Percentiles rank a stretch among this genome's conserved stretches.
Conservation (phyloP, 2,888 invertebrate genomes). For the Prionchulus punctatus region DNA sequence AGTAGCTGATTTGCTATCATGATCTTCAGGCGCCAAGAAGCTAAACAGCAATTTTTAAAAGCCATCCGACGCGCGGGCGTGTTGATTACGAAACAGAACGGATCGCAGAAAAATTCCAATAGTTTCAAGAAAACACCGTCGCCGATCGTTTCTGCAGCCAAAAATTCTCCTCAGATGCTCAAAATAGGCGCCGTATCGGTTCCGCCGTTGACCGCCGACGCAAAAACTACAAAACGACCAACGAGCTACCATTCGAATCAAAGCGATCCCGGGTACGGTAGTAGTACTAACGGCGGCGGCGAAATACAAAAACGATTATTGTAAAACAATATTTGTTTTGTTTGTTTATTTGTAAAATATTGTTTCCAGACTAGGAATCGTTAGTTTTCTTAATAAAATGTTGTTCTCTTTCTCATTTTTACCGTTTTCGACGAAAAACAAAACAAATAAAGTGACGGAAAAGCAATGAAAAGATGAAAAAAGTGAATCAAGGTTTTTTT, state of each 20-base stretch:
- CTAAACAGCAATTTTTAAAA: conserved; percentile 13
- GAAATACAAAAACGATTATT: background rate
- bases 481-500: too few relatives aligned
- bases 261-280: conserved; percentile 14
- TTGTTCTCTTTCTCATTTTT: background rate
- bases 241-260: conserved; percentile 12
- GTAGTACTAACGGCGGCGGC: background rate
- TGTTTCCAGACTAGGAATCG: background rate
- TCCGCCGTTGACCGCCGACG: background rate
- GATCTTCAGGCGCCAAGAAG: background rate
- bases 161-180: background rate
- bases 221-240: background rate
- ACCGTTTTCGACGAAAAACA: background rate
- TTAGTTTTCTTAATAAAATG: background rate
- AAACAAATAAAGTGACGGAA: too few relatives aligned
- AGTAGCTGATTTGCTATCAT: background rate
- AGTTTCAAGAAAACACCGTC: background rate
- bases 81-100: background rate
- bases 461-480: too few relatives aligned
- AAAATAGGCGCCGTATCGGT: background rate
- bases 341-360: background rate
- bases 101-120: background rate
- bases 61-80: conserved; percentile 12
- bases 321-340: background rate
- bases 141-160: background rate